Conservation (phyloP, 2,113 vertebrate species). For the Nycticorax nycticorax region DNA sequence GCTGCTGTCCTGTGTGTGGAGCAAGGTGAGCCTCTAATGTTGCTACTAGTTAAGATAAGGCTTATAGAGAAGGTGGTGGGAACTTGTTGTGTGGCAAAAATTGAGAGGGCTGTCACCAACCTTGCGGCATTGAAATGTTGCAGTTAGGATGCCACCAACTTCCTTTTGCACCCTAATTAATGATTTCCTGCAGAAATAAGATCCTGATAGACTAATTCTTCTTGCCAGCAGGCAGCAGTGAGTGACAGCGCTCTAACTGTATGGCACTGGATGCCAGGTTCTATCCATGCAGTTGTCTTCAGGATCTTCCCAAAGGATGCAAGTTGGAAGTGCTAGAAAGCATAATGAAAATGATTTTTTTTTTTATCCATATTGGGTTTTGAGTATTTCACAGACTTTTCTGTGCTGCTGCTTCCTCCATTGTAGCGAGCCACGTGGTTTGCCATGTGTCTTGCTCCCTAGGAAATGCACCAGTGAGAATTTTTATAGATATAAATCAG, state of each 20-base stretch:
- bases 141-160: neutral
- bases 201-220: neutral
- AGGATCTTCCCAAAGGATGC: neutral
- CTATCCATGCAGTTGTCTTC: neutral
- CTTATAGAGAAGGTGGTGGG: neutral
- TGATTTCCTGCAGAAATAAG: neutral
- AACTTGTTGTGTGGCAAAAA: neutral
- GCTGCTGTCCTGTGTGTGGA: slow-evolving; percentile 1
- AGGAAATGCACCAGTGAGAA: neutral
- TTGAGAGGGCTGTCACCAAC: neutral
- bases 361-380: neutral
- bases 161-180: neutral
- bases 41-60: neutral
- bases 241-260: neutral
- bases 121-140: neutral
- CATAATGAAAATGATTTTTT: neutral
- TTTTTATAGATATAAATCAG: neutral
- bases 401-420: neutral
- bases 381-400: neutral
- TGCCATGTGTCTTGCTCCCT: neutral
- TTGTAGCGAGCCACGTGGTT: neutral
- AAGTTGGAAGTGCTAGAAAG: neutral
- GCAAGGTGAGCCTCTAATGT: slow-evolving; percentile 33
- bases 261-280: neutral
- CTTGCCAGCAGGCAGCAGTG: neutral